These are phyloP conservation scores for Acanthurus leucopareius DNA, from an alignment of 2,797 vertebrate species.

Conservation along the genomic window DNA sequence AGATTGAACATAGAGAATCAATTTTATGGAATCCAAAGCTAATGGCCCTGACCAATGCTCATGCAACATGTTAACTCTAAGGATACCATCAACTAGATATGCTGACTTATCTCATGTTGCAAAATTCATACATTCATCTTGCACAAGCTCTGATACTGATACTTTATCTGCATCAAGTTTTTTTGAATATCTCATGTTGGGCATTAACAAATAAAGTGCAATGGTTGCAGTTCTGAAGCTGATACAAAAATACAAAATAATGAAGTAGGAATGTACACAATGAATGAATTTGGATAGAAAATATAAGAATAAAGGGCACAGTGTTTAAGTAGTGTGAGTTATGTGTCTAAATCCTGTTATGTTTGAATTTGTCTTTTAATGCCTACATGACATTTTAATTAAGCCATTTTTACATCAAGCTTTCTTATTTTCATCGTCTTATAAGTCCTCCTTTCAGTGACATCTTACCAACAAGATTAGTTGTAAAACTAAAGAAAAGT, in stretches of 20 bases:
- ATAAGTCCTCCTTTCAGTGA: background rate
- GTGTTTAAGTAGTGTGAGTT: background rate
- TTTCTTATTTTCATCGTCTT: background rate
- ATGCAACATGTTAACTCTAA: slow-evolving; percentile 27
- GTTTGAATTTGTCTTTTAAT: background rate
- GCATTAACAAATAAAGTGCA: background rate
- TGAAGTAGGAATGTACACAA: background rate
- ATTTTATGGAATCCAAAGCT: slow-evolving; percentile 23
- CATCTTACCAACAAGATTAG: background rate
- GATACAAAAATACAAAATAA: background rate
- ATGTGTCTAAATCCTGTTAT: background rate
- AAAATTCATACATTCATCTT: background rate
- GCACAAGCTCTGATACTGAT: background rate
- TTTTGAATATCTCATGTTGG: background rate
- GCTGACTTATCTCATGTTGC: background rate
- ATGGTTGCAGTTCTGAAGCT: background rate
- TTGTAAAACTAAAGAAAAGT: background rate
- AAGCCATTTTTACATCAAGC: background rate
- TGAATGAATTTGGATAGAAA: background rate
- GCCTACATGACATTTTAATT: background rate
- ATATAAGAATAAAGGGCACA: background rate
- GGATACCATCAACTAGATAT: slow-evolving; percentile 9
- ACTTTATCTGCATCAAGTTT: background rate
- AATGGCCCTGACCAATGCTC: slow-evolving; percentile 14
- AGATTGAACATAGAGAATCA: slow-evolving; percentile 37